phyloP scores from a whole-genome alignment of 1,140 invertebrate species.

The Ctenoplectra terminalis region DNA sequence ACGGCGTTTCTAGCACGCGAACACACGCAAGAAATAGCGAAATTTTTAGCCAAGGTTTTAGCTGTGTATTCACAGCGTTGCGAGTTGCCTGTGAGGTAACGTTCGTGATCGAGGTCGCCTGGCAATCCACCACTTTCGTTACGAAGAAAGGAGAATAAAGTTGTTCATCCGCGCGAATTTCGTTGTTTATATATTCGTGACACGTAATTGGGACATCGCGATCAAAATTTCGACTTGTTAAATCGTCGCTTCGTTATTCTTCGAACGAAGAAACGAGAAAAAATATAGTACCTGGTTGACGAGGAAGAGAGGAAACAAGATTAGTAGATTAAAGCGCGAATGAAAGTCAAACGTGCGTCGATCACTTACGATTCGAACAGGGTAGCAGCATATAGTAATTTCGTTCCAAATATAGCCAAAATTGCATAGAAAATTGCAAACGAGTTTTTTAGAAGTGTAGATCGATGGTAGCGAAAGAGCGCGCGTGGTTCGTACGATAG shows the following conservation, averaged over 20 bases:
- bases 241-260: not conserved
- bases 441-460: not conserved
- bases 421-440: slow-evolving; percentile 4
- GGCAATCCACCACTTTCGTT: not conserved
- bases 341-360: not conserved
- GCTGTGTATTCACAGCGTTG: slow-evolving; percentile 21
- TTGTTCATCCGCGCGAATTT: slow-evolving; percentile 37
- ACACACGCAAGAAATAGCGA: slow-evolving; percentile 48
- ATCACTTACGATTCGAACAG: not conserved
- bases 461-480: not conserved
- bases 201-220: slow-evolving; percentile 17
- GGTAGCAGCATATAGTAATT: slow-evolving; percentile 4
- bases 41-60: slow-evolving; percentile 58
- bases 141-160: slow-evolving; percentile 19
- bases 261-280: not conserved
- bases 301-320: too few relatives aligned
- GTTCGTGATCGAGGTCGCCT: slow-evolving; percentile 55
- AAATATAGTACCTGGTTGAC: not conserved
- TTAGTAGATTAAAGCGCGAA: not conserved
- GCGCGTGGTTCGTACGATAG: not conserved
- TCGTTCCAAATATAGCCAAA: slow-evolving; percentile 44
- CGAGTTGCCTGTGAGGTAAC: slow-evolving; percentile 29
- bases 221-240: slow-evolving; percentile 39
- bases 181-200: slow-evolving; percentile 33
- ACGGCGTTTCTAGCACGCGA: slow-evolving; percentile 18